Conservation (phyloP, 2,888 invertebrate genomes). For the Tanytarsus gracilentus region DNA sequence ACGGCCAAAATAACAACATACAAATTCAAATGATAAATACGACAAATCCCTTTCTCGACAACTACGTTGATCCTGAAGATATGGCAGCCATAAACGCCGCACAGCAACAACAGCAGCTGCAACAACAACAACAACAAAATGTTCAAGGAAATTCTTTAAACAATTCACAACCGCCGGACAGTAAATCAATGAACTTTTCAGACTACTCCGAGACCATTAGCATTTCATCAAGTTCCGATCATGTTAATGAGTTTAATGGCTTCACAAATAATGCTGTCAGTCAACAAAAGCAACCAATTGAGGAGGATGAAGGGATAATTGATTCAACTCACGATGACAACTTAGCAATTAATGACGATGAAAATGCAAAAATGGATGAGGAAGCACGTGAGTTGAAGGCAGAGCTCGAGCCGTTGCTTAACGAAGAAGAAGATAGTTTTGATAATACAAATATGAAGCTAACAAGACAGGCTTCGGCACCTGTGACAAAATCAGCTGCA, state of each 20-base stretch:
- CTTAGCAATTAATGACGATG: slow-evolving; percentile 40
- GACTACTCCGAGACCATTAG: slow-evolving; percentile 50
- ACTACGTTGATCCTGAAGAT: slow-evolving; percentile 37
- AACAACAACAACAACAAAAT: not conserved
- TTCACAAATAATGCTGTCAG: slow-evolving; percentile 34
- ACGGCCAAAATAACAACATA: slow-evolving; percentile 4
- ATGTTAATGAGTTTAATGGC: slow-evolving; percentile 34
- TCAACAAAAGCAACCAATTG: slow-evolving; percentile 34
- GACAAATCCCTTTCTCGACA: slow-evolving; percentile 45
- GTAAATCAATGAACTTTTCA: slow-evolving; percentile 34
- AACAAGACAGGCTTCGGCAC: slow-evolving; percentile 38
- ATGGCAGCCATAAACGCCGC: not conserved
- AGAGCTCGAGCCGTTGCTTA: slow-evolving; percentile 41
- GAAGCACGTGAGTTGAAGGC: slow-evolving; percentile 42
- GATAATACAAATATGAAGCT: slow-evolving; percentile 40
- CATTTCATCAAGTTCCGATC: slow-evolving; percentile 47
- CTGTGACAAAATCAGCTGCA: slow-evolving; percentile 34
- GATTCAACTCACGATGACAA: slow-evolving; percentile 31
- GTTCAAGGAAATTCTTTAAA: not conserved
- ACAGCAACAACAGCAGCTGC: not conserved
- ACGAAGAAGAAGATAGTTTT: slow-evolving; percentile 7
- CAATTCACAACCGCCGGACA: not conserved
- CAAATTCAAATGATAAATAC: slow-evolving; percentile 35
- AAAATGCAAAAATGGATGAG: slow-evolving; percentile 31
- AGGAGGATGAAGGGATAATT: slow-evolving; percentile 30